These are phyloP conservation scores for Vireo griseus DNA, from an alignment of 2,797 vertebrate species.

Conservation along the genomic window DNA sequence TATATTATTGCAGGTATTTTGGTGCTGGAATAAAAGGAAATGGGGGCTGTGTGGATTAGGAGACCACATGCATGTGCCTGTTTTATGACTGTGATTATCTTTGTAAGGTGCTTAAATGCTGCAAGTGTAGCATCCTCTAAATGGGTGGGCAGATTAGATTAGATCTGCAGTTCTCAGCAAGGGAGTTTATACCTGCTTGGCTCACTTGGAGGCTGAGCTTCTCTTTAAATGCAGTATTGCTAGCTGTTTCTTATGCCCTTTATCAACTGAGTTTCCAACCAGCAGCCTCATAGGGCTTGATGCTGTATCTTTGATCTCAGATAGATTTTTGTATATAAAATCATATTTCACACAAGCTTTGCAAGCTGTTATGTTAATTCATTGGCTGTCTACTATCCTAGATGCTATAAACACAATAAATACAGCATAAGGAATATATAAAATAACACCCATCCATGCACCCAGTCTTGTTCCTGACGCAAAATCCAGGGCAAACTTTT, in stretches of 20 bases:
- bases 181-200: conserved; percentile 51
- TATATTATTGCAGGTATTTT: conserved; percentile 40
- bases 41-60: conserved; percentile 35
- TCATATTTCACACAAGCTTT: conserved; percentile 40
- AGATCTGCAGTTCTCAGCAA: conserved; percentile 44
- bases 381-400: conserved; percentile 3
- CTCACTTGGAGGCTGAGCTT: conserved; percentile 52
- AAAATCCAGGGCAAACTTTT: not conserved
- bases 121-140: conserved; percentile 37
- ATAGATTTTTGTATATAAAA: conserved; percentile 34
- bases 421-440: not conserved
- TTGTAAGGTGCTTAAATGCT: conserved; percentile 54
- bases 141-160: conserved; percentile 49
- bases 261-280: conserved; percentile 22
- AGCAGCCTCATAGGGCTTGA: conserved; percentile 14
- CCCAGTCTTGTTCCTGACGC: not conserved
- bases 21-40: conserved; percentile 27
- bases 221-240: conserved; percentile 37
- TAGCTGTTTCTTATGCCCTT: conserved; percentile 28
- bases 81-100: conserved; percentile 61
- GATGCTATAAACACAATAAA: conserved; percentile 20
- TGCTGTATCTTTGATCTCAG: conserved; percentile 49
- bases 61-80: conserved; percentile 41
- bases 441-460: not conserved
- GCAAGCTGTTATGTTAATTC: conserved; percentile 42